Evolutionary conservation across 2,888 invertebrate genomes (phyloP).

Genomic region (Tipula helvola): DNA sequence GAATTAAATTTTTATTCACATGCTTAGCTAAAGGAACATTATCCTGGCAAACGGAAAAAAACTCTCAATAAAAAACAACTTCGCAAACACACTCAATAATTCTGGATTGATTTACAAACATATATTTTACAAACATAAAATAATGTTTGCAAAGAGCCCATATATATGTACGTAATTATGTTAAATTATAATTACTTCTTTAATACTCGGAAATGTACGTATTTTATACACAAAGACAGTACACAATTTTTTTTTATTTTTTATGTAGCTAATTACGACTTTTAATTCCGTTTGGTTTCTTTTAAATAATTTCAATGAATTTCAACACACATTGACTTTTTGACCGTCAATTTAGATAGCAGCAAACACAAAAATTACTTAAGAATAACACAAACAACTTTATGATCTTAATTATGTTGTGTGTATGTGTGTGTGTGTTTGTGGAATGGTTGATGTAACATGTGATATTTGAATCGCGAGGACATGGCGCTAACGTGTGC

Average conservation of each 20-base stretch:
- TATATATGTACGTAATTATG: background rate
- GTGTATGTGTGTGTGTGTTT: background rate
- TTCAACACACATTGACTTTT: background rate
- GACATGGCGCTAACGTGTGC: background rate
- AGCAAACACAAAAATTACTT: background rate
- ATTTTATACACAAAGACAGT: background rate
- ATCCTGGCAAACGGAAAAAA: too few species aligned
- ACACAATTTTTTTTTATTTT: background rate
- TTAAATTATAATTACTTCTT: background rate
- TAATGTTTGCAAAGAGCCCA: background rate
- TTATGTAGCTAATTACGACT: background rate
- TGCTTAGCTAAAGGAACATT: too few species aligned
- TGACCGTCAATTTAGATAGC: background rate
- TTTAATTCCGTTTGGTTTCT: background rate
- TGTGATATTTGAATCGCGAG: background rate
- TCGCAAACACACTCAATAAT: background rate
- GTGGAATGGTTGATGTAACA: background rate
- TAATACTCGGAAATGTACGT: background rate
- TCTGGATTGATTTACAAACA: background rate
- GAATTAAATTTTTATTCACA: too few species aligned
- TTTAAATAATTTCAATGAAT: background rate
- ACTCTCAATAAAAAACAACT: too few species aligned
- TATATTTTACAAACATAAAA: background rate
- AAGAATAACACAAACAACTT: background rate
- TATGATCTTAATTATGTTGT: background rate